Conservation (phyloP, 2,888 invertebrate species). For the Cephus spinipes region DNA sequence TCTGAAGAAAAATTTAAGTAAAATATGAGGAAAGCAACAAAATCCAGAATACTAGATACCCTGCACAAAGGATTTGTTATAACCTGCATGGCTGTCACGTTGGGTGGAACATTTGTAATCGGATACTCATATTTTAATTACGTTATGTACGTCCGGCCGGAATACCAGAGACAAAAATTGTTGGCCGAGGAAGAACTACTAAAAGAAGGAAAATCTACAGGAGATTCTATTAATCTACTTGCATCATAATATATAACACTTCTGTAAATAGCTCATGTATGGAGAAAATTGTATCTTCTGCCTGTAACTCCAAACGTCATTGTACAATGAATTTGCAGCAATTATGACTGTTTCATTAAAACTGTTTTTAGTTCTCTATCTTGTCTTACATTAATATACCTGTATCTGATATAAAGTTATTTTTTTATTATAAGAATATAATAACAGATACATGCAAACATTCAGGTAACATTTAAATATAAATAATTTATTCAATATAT, state of each 20-base stretch:
- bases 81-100: constrained; percentile 67
- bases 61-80: constrained; percentile 68
- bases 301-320: background rate
- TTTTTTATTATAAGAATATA: background rate
- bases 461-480: background rate
- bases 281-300: background rate
- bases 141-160: constrained; percentile 66
- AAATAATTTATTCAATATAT: background rate
- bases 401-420: background rate
- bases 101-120: constrained; percentile 61
- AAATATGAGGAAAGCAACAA: constrained; percentile 68
- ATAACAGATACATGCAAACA: background rate
- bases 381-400: background rate
- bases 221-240: constrained; percentile 16
- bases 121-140: constrained; percentile 67
- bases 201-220: constrained; percentile 64
- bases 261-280: background rate
- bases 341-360: background rate
- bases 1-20: background rate
- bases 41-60: constrained; percentile 66
- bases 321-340: background rate
- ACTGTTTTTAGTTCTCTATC: background rate
- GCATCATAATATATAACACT: background rate
- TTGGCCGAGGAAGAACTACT: constrained; percentile 67
- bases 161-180: constrained; percentile 55